Base-by-base conservation (phyloP, 2,888 invertebrate genomes). In the Hydriomena furcata region DNA sequence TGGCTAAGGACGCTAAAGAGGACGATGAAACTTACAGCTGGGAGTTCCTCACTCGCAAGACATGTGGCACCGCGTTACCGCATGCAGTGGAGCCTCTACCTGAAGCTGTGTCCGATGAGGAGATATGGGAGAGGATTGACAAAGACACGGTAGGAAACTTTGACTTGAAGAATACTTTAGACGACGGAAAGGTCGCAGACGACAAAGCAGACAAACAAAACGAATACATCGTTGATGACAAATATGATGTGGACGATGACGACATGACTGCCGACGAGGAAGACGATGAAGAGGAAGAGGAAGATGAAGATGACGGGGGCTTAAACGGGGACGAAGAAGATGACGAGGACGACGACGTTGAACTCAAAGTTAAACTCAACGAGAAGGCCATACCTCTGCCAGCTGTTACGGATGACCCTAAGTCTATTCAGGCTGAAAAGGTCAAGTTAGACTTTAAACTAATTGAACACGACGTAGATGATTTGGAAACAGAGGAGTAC, bases 101-200 rank as follows among this genome's bases (percentile, higher is more conserved):
- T 0, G 55, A 53, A 8, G 55, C 80, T 0, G 80, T 84, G 0
- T 84, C 84, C 0, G 86, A 89, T 54, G 88, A 90, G 60, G 90
- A 90, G 66, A 89, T 90, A 52, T 89, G 89, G 86, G 86, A 88
- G 59, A 83, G 83, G 55, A 84, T 88, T 38, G 83, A 89, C 56
- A 77, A 81, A 52, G 86, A 86, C 37, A 68, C 66, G 3, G 82
- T 73, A 24, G 84, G 80, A 41, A 84, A 83, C 71, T 86, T 82
- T 61, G 88, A 89, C 52, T 61, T 89, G 49, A 89, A 87, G 54
- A 76, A 82, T 46, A 87, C 85, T 37, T 67, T 88, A 27, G 88
- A 87, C 51, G 88, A 89, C 49, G 85, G 75, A 34, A 88, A 87
- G 60, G 59, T 80, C 7, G 74, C 82, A 10, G 75, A 84, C 28